Percentiles rank a stretch among this genome's conserved stretches.
Evolutionary conservation across 2,113 vertebrate species (phyloP).

Genomic region (Sardina pilchardus): DNA sequence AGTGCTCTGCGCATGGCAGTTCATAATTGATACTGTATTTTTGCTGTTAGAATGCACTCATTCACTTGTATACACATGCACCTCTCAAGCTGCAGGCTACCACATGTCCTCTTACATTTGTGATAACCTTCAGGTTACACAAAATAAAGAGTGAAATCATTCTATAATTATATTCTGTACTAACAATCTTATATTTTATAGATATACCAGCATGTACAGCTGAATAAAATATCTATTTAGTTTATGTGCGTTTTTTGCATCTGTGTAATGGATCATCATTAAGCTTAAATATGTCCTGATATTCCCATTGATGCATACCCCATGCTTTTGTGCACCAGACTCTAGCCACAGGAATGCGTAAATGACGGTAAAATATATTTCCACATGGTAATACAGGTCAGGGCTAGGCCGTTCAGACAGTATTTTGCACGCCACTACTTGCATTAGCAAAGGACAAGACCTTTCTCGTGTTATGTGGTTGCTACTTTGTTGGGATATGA

Average conservation of each 20-base stretch:
- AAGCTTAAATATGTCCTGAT: background rate
- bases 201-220: background rate
- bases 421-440: background rate
- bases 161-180: too few species aligned
- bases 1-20: background rate
- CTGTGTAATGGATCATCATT: background rate
- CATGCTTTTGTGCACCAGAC: background rate
- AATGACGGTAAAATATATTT: background rate
- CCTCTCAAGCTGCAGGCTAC: background rate
- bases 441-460: background rate
- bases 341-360: background rate
- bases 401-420: background rate
- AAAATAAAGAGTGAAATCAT: background rate
- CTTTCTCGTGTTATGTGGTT: background rate
- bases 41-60: background rate
- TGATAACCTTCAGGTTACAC: background rate
- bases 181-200: too few species aligned
- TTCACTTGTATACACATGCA: background rate
- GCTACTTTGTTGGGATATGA: background rate
- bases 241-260: background rate
- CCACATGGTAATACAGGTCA: background rate
- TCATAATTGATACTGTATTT: background rate
- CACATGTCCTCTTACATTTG: background rate
- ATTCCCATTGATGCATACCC: background rate
- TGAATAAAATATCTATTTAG: background rate